phyloP scores from a whole-genome alignment of 2,113 vertebrate species.

The Cyprinodon tularosa region DNA sequence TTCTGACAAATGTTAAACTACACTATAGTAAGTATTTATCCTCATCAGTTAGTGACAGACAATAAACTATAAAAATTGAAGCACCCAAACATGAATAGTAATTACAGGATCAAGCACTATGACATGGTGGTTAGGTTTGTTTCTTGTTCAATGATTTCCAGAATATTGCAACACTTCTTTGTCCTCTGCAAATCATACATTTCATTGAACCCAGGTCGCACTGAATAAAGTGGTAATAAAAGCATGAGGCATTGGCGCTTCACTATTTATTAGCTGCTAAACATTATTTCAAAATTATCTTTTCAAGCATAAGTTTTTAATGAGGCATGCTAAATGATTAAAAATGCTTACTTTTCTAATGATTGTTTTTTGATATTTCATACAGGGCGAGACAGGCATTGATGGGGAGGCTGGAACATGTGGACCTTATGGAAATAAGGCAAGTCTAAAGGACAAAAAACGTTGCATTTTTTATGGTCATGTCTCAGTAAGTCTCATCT shows the following conservation, averaged over 20 bases:
- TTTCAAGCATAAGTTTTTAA: background rate
- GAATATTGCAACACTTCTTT: background rate
- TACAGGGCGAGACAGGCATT: slow-evolving; percentile 89
- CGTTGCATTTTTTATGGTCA: background rate
- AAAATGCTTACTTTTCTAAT: background rate
- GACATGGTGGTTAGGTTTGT: background rate
- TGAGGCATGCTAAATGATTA: background rate
- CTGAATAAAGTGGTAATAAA: background rate
- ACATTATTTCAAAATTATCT: background rate
- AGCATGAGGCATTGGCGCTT: too few relatives aligned
- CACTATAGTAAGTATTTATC: too few relatives aligned
- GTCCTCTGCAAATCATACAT: background rate
- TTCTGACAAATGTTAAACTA: background rate
- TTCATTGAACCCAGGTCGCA: background rate
- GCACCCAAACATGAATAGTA: background rate
- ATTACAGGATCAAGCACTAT: background rate
- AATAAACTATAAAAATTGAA: too few relatives aligned
- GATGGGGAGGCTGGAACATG: slow-evolving; percentile 86
- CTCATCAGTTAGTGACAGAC: too few relatives aligned
- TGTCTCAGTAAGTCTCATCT: slow-evolving; percentile 21
- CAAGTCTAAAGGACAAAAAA: slow-evolving; percentile 48
- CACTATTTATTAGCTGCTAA: background rate
- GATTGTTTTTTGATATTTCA: slow-evolving; percentile 9
- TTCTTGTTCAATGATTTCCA: background rate
- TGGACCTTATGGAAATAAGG: slow-evolving; percentile 90